Evolutionary conservation across 2,888 invertebrate species (phyloP).

Genomic region (Phengaris arion): DNA sequence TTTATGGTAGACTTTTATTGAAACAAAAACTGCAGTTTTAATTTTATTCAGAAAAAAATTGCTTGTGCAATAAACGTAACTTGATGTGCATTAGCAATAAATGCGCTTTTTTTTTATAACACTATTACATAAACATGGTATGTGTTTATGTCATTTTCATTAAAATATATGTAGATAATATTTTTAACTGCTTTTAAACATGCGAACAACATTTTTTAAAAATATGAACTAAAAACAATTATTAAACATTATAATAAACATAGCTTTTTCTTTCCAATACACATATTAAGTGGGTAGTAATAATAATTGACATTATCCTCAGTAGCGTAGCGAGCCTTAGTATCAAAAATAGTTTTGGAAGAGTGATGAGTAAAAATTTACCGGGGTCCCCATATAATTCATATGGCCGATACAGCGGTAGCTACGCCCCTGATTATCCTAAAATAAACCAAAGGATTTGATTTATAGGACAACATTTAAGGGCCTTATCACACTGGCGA

Average conservation of each 20-base stretch:
- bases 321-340: too few relatives aligned
- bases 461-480: too few relatives aligned
- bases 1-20: background rate
- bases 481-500: too few relatives aligned
- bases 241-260: background rate
- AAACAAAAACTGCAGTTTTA: conserved; percentile 29
- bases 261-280: background rate
- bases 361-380: too few relatives aligned
- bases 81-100: conserved; percentile 31
- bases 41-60: conserved; percentile 31
- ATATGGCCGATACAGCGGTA: too few relatives aligned
- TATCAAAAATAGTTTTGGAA: too few relatives aligned
- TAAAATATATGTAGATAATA: background rate
- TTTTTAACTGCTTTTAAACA: background rate
- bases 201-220: background rate
- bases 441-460: too few relatives aligned
- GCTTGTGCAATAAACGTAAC: conserved; percentile 27
- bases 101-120: conserved; percentile 5
- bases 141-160: background rate
- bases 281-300: background rate
- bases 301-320: conserved; percentile 1
- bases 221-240: background rate
- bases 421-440: too few relatives aligned
- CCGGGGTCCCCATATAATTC: too few relatives aligned
- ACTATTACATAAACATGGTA: too few relatives aligned